A percentile compares a stretch with the other conserved stretches of the same genome.
Evolutionary conservation across 2,888 invertebrate genomes (phyloP).

Genomic region (Heteromurus nitidus): DNA sequence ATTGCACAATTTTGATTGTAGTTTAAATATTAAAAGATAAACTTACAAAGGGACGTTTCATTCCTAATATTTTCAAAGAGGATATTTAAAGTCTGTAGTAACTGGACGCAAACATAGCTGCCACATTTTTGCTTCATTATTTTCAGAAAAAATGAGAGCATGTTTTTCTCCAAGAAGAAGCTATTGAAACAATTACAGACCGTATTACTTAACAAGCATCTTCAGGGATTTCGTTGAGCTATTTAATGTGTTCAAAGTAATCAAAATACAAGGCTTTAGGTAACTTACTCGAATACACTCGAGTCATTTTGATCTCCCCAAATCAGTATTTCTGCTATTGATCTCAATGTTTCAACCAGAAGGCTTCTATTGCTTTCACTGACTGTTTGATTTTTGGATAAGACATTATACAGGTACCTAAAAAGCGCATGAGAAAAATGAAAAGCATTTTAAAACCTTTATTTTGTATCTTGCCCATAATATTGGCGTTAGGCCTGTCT

Average conservation of each 20-base stretch:
- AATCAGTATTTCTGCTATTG: constrained; percentile 98
- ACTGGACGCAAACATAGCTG: constrained; percentile 97
- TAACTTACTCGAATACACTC: constrained; percentile 97
- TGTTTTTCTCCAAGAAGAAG: constrained; percentile 99
- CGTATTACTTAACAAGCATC: constrained; percentile 9
- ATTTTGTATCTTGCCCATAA: constrained; percentile 7
- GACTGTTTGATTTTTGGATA: constrained; percentile 95
- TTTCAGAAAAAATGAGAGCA: constrained; percentile 97
- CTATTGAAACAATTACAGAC: constrained; percentile 78
- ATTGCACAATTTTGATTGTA: background rate
- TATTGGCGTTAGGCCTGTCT: too few relatives aligned
- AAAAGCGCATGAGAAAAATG: constrained; percentile 57
- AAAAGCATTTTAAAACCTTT: background rate
- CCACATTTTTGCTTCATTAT: constrained; percentile 99
- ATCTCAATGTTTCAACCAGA: constrained; percentile 95
- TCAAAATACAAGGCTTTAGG: background rate
- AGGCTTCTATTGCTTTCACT: constrained; percentile 95
- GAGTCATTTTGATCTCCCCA: constrained; percentile 99
- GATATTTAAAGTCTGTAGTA: constrained; percentile 98
- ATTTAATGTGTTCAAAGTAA: background rate
- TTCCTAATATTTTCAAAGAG: constrained; percentile 99
- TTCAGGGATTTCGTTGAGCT: constrained; percentile 8
- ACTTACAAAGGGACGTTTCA: constrained; percentile 98
- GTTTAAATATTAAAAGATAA: constrained; percentile 14
- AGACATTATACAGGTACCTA: constrained; percentile 91